Base-by-base conservation (phyloP, 2,888 invertebrate genomes). In the Lochmaea capreae region DNA sequence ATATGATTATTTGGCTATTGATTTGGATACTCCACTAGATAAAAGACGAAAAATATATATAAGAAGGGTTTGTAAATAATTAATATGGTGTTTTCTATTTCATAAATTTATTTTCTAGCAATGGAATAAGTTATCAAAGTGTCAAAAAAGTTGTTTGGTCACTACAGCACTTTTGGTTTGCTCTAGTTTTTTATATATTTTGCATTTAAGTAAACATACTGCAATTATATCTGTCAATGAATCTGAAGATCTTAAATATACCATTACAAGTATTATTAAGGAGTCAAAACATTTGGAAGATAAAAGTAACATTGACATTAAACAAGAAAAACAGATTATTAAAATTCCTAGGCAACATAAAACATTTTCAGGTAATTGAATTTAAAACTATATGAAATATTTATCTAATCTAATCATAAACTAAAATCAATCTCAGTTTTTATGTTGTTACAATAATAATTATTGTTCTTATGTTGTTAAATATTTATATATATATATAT, bases 101-200 rank as follows among this genome's bases (percentile, higher is more conserved):
- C 18, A 65, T 16, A 22, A 18, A 22, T 67, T 42, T 9, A 57
- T 68, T 46, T 92, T 91, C 70, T 87, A 96, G 96, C 90, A 92
- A 88, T 96, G 96, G 96, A 95, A 96, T 86, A 93, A 93, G 80
- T 87, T 96, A 72, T 95, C 96, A 18, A 91, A 95, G 80, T 91
- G 95, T 83, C 96, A 96, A 85, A 91, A 94, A 78, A 95, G 94
- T 83, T 88, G 95, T 79, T 89, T 93, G 67, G 93, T 94, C 83
- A 91, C 93, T 80, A 83, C 90, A 73, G 78, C 91, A 75, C 85
- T 90, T 74, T 88, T 92, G 65, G 84, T 92, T 76, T 85, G 90
- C 77, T 86, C 91, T 77, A 91, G 91, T 67, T 85, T 92, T 76
- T 86, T 93, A 79, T 90, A 92, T 80, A 88, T 92, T 80, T 85